A percentile compares a stretch with the other conserved stretches of the same genome.
Evolutionary conservation across 2,797 vertebrate species (phyloP).

Genomic region (Notolabrus celidotus): DNA sequence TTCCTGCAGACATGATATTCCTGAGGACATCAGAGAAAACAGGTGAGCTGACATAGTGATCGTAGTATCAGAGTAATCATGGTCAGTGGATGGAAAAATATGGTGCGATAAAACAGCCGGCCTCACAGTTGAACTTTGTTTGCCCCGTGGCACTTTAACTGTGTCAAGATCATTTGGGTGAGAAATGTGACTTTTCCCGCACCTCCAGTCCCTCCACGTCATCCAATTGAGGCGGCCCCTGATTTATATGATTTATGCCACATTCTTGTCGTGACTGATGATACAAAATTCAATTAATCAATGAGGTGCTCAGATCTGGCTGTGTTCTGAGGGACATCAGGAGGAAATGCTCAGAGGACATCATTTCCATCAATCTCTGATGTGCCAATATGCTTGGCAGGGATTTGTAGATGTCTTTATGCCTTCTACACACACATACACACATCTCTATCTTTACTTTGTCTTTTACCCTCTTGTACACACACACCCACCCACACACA

Average conservation of each 20-base stretch:
- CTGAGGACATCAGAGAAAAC: conserved; percentile 97
- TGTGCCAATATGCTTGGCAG: conserved; percentile 79
- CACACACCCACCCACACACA: conserved; percentile 6
- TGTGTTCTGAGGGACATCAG: conserved; percentile 77
- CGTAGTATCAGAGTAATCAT: no score
- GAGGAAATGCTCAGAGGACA: conserved; percentile 85
- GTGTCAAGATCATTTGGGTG: conserved; percentile 38
- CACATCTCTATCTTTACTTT: conserved; percentile 26
- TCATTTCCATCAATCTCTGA: conserved; percentile 84
- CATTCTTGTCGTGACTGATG: conserved; percentile 87
- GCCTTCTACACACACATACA: conserved; percentile 47
- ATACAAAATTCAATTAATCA: conserved; percentile 91
- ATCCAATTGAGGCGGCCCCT: conserved; percentile 47
- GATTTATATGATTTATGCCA: conserved; percentile 88
- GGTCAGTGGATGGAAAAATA: no score
- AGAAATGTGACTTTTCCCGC: conserved; percentile 41
- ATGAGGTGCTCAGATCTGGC: conserved; percentile 86
- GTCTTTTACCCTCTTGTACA: conserved; percentile 10
- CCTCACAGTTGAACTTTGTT: conserved; percentile 22
- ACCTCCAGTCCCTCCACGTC: conserved; percentile 48
- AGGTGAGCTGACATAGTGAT: conserved; percentile 84
- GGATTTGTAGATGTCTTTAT: conserved; percentile 70
- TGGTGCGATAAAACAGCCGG: background rate
- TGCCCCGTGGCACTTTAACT: conserved; percentile 19
- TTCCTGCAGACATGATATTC: conserved; percentile 98